These are phyloP conservation scores for Corydoras maculifer DNA, from an alignment of 2,113 vertebrate genomes.

Conservation along the genomic window DNA sequence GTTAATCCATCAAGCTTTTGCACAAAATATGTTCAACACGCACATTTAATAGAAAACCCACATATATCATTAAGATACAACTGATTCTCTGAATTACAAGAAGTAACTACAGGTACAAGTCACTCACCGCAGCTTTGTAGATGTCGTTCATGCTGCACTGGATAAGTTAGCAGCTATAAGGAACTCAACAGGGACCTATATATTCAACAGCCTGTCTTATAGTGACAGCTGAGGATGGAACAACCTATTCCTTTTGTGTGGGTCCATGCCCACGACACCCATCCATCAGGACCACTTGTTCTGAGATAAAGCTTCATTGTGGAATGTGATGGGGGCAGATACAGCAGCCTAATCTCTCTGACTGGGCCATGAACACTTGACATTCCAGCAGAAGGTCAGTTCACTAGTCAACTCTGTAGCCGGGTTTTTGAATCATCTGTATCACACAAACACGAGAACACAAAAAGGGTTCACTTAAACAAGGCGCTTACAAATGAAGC, in stretches of 20 bases:
- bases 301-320: slow-evolving; percentile 2
- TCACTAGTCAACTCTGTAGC: too few relatives aligned
- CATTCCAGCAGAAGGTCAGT: slow-evolving; percentile 13
- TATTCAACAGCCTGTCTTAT: slow-evolving; percentile 26
- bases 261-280: slow-evolving; percentile 1
- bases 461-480: too few relatives aligned
- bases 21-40: too few relatives aligned
- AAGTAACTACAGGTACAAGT: not conserved
- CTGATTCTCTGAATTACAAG: too few relatives aligned
- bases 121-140: slow-evolving; percentile 44
- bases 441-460: too few relatives aligned
- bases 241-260: not conserved
- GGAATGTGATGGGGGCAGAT: slow-evolving; percentile 5
- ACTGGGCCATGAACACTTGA: not conserved
- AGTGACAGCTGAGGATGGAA: not conserved
- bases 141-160: slow-evolving; percentile 36
- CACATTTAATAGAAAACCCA: too few relatives aligned
- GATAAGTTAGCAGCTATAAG: not conserved
- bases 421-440: too few relatives aligned
- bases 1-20: too few relatives aligned
- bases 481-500: too few relatives aligned
- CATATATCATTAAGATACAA: too few relatives aligned
- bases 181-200: not conserved
- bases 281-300: slow-evolving; percentile 18
- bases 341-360: slow-evolving; percentile 13